Evolutionary conservation across 1,140 invertebrate genomes (phyloP).

Genomic region (Drosophila athabasca): DNA sequence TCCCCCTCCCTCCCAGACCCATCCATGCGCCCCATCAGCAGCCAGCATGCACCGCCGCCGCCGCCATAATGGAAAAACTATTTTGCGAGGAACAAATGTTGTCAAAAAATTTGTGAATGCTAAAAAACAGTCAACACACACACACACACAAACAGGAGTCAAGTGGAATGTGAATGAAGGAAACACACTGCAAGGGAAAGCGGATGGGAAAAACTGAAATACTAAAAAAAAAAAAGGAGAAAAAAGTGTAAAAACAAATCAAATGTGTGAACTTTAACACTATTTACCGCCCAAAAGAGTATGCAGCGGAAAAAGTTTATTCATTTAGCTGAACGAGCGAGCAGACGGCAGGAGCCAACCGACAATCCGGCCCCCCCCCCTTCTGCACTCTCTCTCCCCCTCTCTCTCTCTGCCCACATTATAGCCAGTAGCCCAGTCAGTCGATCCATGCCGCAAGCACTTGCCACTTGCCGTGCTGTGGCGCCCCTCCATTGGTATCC

Average conservation of each 20-base stretch:
- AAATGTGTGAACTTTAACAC: conserved; percentile 81
- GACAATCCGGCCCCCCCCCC: conserved; percentile 2
- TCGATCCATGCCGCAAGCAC: conserved; percentile 16
- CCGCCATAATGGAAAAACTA: conserved; percentile 79
- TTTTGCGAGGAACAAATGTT: conserved; percentile 75
- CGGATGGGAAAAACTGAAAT: conserved; percentile 27
- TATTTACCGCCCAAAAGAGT: conserved; percentile 78
- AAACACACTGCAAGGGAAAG: neutral
- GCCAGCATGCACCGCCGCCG: neutral
- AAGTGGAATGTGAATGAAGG: conserved; percentile 40
- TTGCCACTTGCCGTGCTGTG: neutral
- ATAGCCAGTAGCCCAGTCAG: no score
- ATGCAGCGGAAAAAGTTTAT: conserved; percentile 78
- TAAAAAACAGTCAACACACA: conserved; percentile 71
- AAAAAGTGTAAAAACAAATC: conserved; percentile 62
- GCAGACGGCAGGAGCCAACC: conserved; percentile 57
- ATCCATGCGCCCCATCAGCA: neutral
- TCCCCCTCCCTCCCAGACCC: conserved; percentile 4
- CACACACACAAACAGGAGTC: conserved; percentile 9
- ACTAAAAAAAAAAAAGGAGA: conserved; percentile 3
- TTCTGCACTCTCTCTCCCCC: no score
- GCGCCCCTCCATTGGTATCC: no score
- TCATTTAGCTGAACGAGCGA: conserved; percentile 74
- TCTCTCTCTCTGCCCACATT: no score
- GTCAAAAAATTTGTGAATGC: conserved; percentile 80